These are phyloP conservation scores for Aplysia californica DNA, from an alignment of 1,140 invertebrate genomes.

Conservation along the genomic window DNA sequence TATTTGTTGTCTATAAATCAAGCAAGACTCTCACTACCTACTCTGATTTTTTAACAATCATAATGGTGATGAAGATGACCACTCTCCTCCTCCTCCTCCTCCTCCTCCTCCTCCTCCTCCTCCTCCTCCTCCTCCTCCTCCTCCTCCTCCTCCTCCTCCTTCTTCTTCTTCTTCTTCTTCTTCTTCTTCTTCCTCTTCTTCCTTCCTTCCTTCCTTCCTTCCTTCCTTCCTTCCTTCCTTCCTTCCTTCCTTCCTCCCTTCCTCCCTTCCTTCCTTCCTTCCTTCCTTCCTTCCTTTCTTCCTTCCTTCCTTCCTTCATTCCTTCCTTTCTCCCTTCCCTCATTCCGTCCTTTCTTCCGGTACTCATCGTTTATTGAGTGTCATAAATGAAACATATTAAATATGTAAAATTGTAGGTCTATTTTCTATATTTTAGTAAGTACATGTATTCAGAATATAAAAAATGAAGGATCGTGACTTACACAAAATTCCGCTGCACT, in stretches of 20 bases:
- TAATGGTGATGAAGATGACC: too few relatives aligned
- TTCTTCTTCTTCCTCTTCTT: constrained; percentile 1
- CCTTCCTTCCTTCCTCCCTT: background rate
- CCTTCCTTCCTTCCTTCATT: background rate
- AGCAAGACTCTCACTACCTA: too few relatives aligned
- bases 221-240: background rate
- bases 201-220: background rate
- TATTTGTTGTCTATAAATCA: too few relatives aligned
- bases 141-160: constrained; percentile 1
- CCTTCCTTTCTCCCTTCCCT: background rate
- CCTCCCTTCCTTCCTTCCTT: background rate
- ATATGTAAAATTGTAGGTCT: too few relatives aligned
- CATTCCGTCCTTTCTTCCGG: background rate
- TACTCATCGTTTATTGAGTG: too few relatives aligned
- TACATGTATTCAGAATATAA: too few relatives aligned
- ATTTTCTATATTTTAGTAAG: too few relatives aligned
- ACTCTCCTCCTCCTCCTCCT: constrained; percentile 12
- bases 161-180: constrained; percentile 1
- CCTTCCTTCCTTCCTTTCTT: background rate
- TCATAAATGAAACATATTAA: too few relatives aligned
- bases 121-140: constrained; percentile 1
- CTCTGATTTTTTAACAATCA: too few relatives aligned
- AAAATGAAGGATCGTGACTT: too few relatives aligned
- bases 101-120: background rate
- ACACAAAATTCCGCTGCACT: too few relatives aligned